Percentiles rank a stretch among this genome's conserved stretches.
phyloP scores from a whole-genome alignment of 2,888 invertebrate species.

The Sepiola atlantica region DNA sequence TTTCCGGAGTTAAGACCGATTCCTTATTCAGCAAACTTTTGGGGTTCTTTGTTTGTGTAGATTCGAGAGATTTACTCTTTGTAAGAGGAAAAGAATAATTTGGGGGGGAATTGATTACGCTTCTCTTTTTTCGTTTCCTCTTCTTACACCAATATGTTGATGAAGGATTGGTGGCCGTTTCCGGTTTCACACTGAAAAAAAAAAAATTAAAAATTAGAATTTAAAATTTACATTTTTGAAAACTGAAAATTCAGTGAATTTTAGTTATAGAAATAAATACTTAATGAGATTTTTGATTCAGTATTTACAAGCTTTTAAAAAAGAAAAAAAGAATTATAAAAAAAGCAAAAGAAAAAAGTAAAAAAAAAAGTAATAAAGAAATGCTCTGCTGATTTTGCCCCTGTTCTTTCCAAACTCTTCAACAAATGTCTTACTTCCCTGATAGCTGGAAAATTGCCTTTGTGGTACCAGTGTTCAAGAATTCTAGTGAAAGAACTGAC shows the following conservation, averaged over 20 bases:
- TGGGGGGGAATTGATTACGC: neutral
- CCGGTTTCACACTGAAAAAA: neutral
- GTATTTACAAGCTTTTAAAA: too few relatives aligned
- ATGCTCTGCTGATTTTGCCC: too few relatives aligned
- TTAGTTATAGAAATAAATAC: too few relatives aligned
- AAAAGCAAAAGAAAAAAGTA: too few relatives aligned
- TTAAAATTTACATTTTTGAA: neutral
- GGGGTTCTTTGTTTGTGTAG: neutral
- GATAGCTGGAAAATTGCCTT: too few relatives aligned
- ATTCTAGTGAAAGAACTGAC: too few relatives aligned
- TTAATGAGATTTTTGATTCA: too few relatives aligned
- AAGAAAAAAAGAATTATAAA: too few relatives aligned
- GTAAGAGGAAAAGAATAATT: neutral
- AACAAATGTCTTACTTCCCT: too few relatives aligned
- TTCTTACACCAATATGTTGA: neutral
- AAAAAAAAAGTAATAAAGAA: too few relatives aligned
- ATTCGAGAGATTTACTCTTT: neutral
- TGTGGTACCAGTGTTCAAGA: too few relatives aligned
- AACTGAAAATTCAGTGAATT: neutral
- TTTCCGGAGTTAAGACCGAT: neutral
- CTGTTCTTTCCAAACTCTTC: too few relatives aligned
- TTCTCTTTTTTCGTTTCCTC: neutral
- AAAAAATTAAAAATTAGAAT: neutral
- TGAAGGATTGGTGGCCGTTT: neutral
- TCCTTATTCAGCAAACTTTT: neutral